Base-by-base conservation (phyloP, 2,797 vertebrate species). In the Neosalanx taihuensis region DNA sequence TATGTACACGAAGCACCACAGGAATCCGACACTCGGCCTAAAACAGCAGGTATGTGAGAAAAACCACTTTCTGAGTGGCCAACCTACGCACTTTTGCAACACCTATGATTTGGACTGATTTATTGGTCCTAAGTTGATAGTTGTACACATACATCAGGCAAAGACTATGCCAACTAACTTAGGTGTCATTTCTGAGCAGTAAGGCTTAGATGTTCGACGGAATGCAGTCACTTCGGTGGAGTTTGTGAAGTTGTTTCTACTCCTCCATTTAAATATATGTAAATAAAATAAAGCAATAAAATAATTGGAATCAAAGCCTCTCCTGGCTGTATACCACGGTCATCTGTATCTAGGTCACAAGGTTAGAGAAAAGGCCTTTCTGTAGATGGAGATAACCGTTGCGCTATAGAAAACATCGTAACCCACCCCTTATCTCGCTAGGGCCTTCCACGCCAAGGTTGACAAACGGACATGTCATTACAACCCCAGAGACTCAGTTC, bases 321-420 rank as follows among this genome's bases (percentile, higher is more conserved):
- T 26, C 23, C 23, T 1, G 23, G 23, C 23, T 26, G 23, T 26
- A 26, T 26, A 26, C 23, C 23, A 26, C 23, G 49, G 30, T 49
- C 37, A 35, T 68, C 69, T 41, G 76, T 79, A 76, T 62, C 35
- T 74, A 79, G 60, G 41, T 74, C 78, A 66, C 68, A 18, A 73
- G 67, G 72, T 67, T 33, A 74, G 66, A 58, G 41, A 30, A 61
- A 15, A 72, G 71, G 68, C 72, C 71, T 57, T 62, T 71, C 37
- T 31, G 74, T 70, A 56, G 31, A n/a, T 66, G 49, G 51, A 62
- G 71, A 72, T 79, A 76, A 78, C 81, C 41, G 71, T 35, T 35
- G 35, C 35, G 7, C 35, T 35, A 6, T 35, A 35, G 35, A 35
- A 35, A 35, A 35, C 5, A 35, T 6, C 7, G 35, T 6, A 37